Conservation (phyloP, 2,888 invertebrate genomes). For the Tiliacea citrago region DNA sequence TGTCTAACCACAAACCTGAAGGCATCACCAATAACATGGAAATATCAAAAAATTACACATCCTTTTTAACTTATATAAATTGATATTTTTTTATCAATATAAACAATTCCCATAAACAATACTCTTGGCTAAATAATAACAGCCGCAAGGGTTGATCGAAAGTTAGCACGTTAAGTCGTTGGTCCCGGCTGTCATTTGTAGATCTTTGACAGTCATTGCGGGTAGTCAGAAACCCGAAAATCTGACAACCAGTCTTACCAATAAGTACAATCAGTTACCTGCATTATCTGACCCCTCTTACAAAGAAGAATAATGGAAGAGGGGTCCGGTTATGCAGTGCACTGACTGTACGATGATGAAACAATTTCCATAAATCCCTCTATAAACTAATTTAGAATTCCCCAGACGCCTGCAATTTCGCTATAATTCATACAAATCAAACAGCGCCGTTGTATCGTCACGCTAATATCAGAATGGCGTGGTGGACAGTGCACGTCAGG, state of each 20-base stretch:
- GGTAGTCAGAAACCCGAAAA: too few relatives aligned
- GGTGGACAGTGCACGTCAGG: constrained; percentile 73
- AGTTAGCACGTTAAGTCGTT: too few relatives aligned
- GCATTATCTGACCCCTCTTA: too few relatives aligned
- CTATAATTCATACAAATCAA: constrained; percentile 64
- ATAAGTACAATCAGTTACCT: too few relatives aligned
- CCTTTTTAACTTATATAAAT: not conserved
- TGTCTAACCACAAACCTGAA: not conserved
- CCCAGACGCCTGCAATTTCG: constrained; percentile 63
- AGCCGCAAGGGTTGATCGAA: too few relatives aligned
- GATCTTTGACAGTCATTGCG: too few relatives aligned
- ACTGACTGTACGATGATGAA: too few relatives aligned
- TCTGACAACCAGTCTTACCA: too few relatives aligned
- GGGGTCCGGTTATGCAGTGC: too few relatives aligned
- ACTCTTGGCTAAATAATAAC: too few relatives aligned
- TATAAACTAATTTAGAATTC: constrained; percentile 48
- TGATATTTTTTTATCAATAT: not conserved
- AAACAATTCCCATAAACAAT: not conserved
- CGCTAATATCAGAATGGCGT: constrained; percentile 86
- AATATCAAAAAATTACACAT: not conserved
- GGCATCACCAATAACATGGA: not conserved
- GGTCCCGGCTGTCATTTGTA: too few relatives aligned
- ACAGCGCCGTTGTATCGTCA: constrained; percentile 66
- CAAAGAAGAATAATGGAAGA: too few relatives aligned
- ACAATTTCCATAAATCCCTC: not conserved